These are phyloP conservation scores for Koerneria pararmatus DNA, from an alignment of 2,888 invertebrate species.

Conservation along the genomic window DNA sequence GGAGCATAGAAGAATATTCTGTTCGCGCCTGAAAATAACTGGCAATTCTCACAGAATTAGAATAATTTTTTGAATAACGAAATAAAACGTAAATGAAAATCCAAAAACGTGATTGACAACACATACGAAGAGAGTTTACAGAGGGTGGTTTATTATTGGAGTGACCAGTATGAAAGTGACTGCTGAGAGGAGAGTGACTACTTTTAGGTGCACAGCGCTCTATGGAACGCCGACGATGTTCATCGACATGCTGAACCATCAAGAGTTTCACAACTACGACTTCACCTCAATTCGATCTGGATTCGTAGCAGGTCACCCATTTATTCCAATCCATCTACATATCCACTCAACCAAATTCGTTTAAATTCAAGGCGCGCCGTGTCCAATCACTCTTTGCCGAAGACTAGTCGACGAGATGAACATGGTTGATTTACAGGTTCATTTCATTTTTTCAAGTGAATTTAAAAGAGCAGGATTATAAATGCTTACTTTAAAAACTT, in stretches of 20 bases:
- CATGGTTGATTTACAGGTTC: conserved; percentile 53
- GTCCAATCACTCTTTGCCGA: conserved; percentile 66
- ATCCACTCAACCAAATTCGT: not conserved
- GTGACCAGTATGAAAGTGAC: not conserved
- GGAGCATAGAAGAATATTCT: no score
- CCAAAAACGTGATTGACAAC: not conserved
- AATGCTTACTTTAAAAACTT: no score
- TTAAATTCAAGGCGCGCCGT: conserved; percentile 68
- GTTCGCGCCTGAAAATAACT: no score
- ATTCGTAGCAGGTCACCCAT: conserved; percentile 8
- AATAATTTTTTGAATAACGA: no score
- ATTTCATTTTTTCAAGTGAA: no score
- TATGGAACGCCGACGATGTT: conserved; percentile 66
- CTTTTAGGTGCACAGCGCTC: conserved; percentile 61
- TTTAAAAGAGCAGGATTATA: no score
- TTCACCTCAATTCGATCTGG: conserved; percentile 52
- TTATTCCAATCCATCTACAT: not conserved
- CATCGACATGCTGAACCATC: conserved; percentile 63
- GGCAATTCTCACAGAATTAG: no score
- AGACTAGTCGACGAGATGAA: conserved; percentile 62
- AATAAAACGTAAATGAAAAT: no score
- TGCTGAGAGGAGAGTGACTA: not conserved
- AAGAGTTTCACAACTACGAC: conserved; percentile 60
- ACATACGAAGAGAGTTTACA: not conserved
- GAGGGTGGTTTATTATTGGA: not conserved